phyloP scores from a whole-genome alignment of 1,140 invertebrate species.

The Ceratosolen solmsi region DNA sequence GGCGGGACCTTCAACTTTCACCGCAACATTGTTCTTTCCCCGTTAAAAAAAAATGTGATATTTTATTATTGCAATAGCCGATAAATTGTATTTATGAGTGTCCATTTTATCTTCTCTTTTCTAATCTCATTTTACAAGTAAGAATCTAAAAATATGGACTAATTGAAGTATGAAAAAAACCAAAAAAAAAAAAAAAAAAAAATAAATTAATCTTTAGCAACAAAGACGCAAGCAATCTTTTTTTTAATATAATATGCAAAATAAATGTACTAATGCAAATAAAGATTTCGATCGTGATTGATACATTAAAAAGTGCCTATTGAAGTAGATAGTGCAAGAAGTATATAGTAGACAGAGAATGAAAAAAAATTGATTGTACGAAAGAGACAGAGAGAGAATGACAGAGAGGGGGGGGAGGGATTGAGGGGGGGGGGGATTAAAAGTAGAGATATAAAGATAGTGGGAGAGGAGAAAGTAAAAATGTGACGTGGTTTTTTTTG shows the following conservation, averaged over 20 bases:
- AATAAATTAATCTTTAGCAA: background rate
- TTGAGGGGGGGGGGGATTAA: background rate
- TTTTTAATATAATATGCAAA: background rate
- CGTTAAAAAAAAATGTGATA: conserved; percentile 65
- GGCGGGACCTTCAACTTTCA: background rate
- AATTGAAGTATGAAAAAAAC: background rate
- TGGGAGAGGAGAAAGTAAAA: conserved; percentile 54
- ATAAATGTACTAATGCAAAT: background rate
- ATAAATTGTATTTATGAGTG: conserved; percentile 20
- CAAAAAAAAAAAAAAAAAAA: background rate
- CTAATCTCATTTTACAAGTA: background rate
- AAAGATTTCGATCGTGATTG: background rate
- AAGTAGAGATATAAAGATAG: conserved; percentile 23
- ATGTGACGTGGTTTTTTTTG: conserved; percentile 65
- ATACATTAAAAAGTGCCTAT: background rate
- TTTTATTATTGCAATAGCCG: conserved; percentile 68
- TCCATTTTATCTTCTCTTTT: conserved; percentile 6
- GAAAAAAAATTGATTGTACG: background rate
- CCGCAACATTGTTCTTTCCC: conserved; percentile 52
- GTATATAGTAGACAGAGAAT: conserved; percentile 13
- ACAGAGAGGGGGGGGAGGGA: background rate
- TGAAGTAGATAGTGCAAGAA: conserved; percentile 18
- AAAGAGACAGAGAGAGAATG: background rate
- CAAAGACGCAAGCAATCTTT: background rate
- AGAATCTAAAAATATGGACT: background rate